phyloP scores from a whole-genome alignment of 2,113 vertebrate genomes.

The Origma solitaria region DNA sequence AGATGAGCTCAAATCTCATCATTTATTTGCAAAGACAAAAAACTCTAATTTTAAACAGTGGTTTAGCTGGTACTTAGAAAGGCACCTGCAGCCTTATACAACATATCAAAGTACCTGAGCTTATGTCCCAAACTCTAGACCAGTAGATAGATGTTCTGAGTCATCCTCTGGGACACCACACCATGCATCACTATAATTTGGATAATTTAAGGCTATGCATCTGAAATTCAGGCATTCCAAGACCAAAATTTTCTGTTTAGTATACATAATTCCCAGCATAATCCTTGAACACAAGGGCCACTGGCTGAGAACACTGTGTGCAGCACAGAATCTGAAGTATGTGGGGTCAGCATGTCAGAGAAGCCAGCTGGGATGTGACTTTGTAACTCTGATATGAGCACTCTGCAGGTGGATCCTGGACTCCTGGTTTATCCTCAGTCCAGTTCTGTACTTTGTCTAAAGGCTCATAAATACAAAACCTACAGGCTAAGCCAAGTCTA shows the following conservation, averaged over 20 bases:
- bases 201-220: background rate
- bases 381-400: background rate
- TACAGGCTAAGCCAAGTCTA: background rate
- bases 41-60: background rate
- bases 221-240: background rate
- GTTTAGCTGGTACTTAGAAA: background rate
- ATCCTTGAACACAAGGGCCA: background rate
- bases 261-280: background rate
- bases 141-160: background rate
- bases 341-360: background rate
- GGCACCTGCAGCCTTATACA: background rate
- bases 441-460: background rate
- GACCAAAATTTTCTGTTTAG: background rate
- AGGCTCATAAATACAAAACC: background rate
- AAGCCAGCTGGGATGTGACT: background rate
- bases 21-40: background rate
- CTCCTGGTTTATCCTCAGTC: background rate
- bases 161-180: background rate
- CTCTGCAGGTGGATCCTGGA: background rate
- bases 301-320: background rate
- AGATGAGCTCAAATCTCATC: background rate
- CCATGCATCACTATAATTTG: background rate
- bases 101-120: background rate
- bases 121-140: background rate
- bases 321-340: background rate